These are phyloP conservation scores for mouse (Mus musculus) DNA, from an alignment of 2,113 vertebrate genomes.

Conservation along the genomic window DNA sequence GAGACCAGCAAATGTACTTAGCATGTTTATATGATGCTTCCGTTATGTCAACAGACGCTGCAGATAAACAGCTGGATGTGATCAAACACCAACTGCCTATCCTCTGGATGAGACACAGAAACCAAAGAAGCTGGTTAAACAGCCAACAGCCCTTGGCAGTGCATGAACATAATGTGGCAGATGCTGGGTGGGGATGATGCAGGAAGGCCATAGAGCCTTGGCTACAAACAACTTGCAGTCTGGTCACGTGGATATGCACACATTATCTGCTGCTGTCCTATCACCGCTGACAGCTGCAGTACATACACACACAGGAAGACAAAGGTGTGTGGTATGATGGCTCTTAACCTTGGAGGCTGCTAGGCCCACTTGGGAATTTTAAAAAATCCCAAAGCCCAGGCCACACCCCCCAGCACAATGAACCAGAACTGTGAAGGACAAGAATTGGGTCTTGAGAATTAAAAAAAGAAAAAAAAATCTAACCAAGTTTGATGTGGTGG, in stretches of 20 bases:
- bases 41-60: slow-evolving; percentile 48
- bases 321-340: accelerated
- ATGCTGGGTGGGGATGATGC: not conserved
- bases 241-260: not conserved
- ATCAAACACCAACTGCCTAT: slow-evolving; percentile 50
- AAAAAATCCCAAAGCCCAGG: not conserved
- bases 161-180: not conserved
- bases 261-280: not conserved
- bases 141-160: slow-evolving; percentile 37
- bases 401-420: not conserved
- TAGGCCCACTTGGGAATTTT: not conserved
- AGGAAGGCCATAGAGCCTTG: not conserved
- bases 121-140: slow-evolving; percentile 5
- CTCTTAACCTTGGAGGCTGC: not conserved
- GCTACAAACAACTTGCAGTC: not conserved
- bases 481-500: not conserved
- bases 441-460: not conserved
- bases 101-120: slow-evolving; percentile 36
- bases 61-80: slow-evolving; percentile 66
- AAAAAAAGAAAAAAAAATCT: not conserved
- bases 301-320: not conserved
- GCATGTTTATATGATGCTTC: slow-evolving; percentile 50
- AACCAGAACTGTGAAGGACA: not conserved
- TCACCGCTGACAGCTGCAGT: not conserved
- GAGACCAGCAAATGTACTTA: not conserved